phyloP scores from a whole-genome alignment of 2,888 invertebrate species.

The Andrena hattorfiana region DNA sequence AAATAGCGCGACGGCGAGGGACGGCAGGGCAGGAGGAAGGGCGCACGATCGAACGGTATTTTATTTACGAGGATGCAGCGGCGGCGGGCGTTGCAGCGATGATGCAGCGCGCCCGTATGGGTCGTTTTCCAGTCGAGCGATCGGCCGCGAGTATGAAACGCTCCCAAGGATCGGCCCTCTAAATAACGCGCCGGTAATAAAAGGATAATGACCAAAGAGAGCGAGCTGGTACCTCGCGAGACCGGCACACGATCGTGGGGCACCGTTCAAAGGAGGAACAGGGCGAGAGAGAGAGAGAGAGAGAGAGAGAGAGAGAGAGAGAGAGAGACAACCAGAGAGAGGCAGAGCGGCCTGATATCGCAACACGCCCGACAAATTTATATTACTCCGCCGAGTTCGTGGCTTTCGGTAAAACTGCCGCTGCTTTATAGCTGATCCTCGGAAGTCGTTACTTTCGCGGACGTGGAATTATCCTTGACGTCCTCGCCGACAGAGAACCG shows the following conservation, averaged over 20 bases:
- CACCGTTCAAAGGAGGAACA: conserved; percentile 11
- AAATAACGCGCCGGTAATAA: conserved; percentile 82
- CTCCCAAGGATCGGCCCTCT: conserved; percentile 77
- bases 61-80: conserved; percentile 73
- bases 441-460: conserved; percentile 77
- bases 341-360: conserved; percentile 57
- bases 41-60: conserved; percentile 71
- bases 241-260: conserved; percentile 49
- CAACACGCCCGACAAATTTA: conserved; percentile 76
- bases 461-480: conserved; percentile 81
- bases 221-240: conserved; percentile 46
- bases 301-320: no score
- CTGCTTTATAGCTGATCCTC: conserved; percentile 79
- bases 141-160: conserved; percentile 74
- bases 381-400: conserved; percentile 67
- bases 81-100: conserved; percentile 57
- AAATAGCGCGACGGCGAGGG: conserved; percentile 49
- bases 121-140: conserved; percentile 81
- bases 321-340: conserved; percentile 14
- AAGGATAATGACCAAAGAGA: conserved; percentile 81
- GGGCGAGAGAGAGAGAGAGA: background rate
- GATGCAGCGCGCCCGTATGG: conserved; percentile 71
- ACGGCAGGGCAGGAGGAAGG: conserved; percentile 2
- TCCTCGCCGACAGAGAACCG: conserved; percentile 71
- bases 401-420: conserved; percentile 74